phyloP scores from a whole-genome alignment of 2,113 vertebrate species.

The Micronycteris hirsuta region DNA sequence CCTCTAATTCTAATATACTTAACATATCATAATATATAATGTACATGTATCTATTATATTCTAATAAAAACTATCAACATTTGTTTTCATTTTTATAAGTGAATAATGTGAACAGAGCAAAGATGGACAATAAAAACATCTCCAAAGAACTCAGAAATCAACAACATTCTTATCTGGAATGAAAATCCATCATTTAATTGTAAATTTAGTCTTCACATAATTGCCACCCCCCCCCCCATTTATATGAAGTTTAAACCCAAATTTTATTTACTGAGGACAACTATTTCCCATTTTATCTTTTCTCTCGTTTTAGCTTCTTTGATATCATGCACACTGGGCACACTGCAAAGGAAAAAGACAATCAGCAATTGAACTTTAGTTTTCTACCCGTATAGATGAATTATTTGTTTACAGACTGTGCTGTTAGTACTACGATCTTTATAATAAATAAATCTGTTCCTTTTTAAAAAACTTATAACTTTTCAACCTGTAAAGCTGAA shows the following conservation, averaged over 20 bases:
- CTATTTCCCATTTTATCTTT: slow-evolving; percentile 9
- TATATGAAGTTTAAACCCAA: neutral
- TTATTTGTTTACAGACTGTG: neutral
- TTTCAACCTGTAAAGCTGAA: neutral
- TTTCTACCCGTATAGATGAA: neutral
- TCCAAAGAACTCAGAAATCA: slow-evolving; percentile 10
- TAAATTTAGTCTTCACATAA: neutral
- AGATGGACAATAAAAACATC: neutral
- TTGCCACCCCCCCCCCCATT: neutral
- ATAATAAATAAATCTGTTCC: neutral
- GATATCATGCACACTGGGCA: neutral
- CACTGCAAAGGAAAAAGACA: slow-evolving; percentile 8
- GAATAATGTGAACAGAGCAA: neutral
- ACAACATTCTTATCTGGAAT: neutral
- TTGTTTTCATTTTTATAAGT: neutral
- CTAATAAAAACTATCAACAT: slow-evolving; percentile 13
- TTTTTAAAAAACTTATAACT: neutral
- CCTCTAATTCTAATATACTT: neutral
- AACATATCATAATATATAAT: neutral
- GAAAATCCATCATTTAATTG: neutral
- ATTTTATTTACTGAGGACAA: slow-evolving; percentile 22
- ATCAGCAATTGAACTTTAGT: neutral
- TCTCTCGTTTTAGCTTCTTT: slow-evolving; percentile 25
- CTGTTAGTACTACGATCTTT: neutral
- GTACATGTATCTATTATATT: neutral